Base-by-base conservation (phyloP, 2,888 invertebrate species). In the Mellilla xanthometata region DNA sequence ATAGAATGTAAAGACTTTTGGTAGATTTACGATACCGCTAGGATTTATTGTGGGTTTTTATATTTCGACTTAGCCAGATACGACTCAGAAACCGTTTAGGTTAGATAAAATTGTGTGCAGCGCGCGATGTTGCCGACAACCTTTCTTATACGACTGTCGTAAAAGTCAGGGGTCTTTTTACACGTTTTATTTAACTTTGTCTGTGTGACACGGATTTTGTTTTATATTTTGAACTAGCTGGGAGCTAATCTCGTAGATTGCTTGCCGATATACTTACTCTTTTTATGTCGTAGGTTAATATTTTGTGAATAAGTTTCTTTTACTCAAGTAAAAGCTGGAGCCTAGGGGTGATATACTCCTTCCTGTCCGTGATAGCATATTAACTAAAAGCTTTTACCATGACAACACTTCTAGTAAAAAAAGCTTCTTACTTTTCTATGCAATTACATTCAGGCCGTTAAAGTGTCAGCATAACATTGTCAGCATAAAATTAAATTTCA, bases 91-190 rank as follows among this genome's bases (percentile, higher is more conserved):
- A 43, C 39, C 42, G 43, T 51, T 51, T 47, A 38, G 46, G 51
- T 43, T 43, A 41, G 47, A 48, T 52, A 47, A 47, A 45, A 35
- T 45, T 34, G 44, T 49, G 38, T 43, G 40, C 54, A 50, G 44
- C 50, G 45, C 35, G 32, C 47, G 50, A 38, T 44, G 46, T 39
- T 50, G 35, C 45, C 42, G 53, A 35, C 48, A 51, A 51, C 54
- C 54, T 53, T 41, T 49, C 46, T 51, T 56, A 56, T 49, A 56
- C 49, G 51, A 41, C 46, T 48, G 46, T 53, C 55, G 55, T 58
- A 55, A 58, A 58, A 55, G 39, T 44, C 45, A 50, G 48, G 48
- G 54, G 42, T 49, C 47, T 54, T 46, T 54, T 56, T 51, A 54
- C 56, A 54, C 52, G 53, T 51, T 53, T 55, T 52, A 55, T 54